These are phyloP conservation scores for Otus sunia DNA, from an alignment of 2,113 vertebrate genomes.

Conservation along the genomic window DNA sequence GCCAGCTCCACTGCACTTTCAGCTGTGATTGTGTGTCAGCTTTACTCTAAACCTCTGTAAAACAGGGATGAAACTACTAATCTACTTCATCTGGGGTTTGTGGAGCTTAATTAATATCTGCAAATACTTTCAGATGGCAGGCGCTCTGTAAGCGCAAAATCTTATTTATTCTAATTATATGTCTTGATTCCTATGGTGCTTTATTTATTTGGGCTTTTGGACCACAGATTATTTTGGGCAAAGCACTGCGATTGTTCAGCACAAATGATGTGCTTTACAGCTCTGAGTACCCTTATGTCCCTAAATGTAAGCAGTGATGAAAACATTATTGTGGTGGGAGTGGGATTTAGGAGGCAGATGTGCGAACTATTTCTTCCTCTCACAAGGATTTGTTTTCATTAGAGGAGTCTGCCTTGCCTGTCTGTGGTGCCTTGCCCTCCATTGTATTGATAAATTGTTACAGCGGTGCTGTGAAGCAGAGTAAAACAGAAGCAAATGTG, in stretches of 20 bases:
- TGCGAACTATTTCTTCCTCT: background rate
- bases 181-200: background rate
- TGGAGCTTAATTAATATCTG: slow-evolving; percentile 43
- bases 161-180: slow-evolving; percentile 24
- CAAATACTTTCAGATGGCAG: background rate
- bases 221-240: background rate
- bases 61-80: slow-evolving; percentile 40
- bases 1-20: background rate
- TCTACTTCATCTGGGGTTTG: slow-evolving; percentile 53
- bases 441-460: background rate
- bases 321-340: background rate
- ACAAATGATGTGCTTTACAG: slow-evolving; percentile 5
- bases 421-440: background rate
- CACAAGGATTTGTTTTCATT: background rate
- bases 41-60: slow-evolving; percentile 23
- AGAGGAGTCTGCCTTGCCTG: background rate
- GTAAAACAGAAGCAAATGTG: background rate
- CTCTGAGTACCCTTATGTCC: background rate
- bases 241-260: background rate
- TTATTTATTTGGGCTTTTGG: slow-evolving; percentile 22
- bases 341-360: background rate
- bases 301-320: background rate
- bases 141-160: background rate
- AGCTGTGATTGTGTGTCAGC: background rate
- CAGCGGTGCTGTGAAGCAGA: background rate